Evolutionary conservation across 2,797 vertebrate genomes (phyloP).

Genomic region (Chelonia mydas): DNA sequence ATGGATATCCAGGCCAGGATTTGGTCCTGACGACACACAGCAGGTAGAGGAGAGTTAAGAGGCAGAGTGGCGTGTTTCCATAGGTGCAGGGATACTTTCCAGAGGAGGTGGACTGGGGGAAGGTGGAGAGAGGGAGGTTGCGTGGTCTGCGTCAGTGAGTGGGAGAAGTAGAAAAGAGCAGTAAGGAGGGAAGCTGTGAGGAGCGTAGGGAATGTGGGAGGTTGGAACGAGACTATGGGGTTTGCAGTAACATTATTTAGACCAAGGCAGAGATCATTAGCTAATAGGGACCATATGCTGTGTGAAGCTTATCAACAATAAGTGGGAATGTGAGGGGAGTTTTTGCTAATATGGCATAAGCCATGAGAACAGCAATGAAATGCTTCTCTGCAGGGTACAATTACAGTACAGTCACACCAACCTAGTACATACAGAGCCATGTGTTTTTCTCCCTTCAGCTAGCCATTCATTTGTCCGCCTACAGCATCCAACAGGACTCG

Average conservation of each 20-base stretch:
- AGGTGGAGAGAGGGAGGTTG: slow-evolving; percentile 54
- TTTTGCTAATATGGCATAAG: slow-evolving; percentile 57
- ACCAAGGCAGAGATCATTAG: slow-evolving; percentile 52
- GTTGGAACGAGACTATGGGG: slow-evolving; percentile 41
- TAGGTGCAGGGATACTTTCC: neutral
- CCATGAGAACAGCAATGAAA: slow-evolving; percentile 33
- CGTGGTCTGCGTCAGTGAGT: slow-evolving; percentile 67
- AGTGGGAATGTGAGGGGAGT: slow-evolving; percentile 48
- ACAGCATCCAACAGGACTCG: slow-evolving; percentile 48
- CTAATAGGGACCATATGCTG: slow-evolving; percentile 27
- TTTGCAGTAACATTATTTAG: slow-evolving; percentile 72
- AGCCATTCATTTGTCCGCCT: slow-evolving; percentile 68
- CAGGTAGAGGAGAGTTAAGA: slow-evolving; percentile 37
- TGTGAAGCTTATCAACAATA: slow-evolving; percentile 59
- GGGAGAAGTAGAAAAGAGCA: slow-evolving; percentile 40
- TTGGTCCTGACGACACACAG: neutral
- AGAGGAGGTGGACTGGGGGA: slow-evolving; percentile 63
- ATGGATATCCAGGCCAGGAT: neutral
- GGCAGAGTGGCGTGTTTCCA: slow-evolving; percentile 53
- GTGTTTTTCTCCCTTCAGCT: slow-evolving; percentile 61
- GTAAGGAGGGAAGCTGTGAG: slow-evolving; percentile 59
- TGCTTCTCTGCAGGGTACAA: slow-evolving; percentile 56
- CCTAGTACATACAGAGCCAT: slow-evolving; percentile 40
- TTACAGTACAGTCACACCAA: slow-evolving; percentile 52
- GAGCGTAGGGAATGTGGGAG: slow-evolving; percentile 70